Conservation (phyloP, 2,797 vertebrate species). For the Antennarius maculatus region DNA sequence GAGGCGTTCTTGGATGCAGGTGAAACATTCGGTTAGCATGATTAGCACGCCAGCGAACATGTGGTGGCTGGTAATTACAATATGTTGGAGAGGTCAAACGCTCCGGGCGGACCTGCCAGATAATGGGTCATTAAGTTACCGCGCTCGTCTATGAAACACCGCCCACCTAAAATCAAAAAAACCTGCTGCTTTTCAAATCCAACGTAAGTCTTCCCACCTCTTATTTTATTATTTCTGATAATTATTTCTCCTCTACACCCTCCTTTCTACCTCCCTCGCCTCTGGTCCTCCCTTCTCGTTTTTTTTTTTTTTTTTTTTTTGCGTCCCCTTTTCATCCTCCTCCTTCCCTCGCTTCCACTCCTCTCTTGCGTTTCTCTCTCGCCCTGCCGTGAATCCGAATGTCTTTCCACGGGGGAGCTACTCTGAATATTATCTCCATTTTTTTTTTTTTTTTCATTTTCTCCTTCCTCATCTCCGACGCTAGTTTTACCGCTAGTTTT, state of each 20-base stretch:
- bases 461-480: conserved; percentile 60
- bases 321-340: conserved; percentile 7
- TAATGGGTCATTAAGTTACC: conserved; percentile 14
- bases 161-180: neutral
- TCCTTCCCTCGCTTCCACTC: conserved; percentile 11
- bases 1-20: conserved; percentile 48
- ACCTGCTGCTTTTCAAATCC: conserved; percentile 8
- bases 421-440: conserved; percentile 71
- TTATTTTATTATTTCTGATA: neutral
- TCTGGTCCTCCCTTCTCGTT: conserved; percentile 10
- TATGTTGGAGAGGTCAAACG: conserved; percentile 3
- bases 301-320: conserved; percentile 10
- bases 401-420: conserved; percentile 53
- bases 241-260: neutral
- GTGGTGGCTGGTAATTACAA: conserved; percentile 11
- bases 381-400: conserved; percentile 51
- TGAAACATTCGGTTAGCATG: neutral
- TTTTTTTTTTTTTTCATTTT: conserved; percentile 57
- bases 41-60: conserved; percentile 8
- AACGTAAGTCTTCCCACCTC: neutral
- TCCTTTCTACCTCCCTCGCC: neutral
- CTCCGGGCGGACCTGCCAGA: conserved; percentile 15
- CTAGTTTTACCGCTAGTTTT: conserved; percentile 76
- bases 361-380: conserved; percentile 3
- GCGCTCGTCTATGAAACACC: neutral